These are phyloP conservation scores for Penaeus indicus DNA, from an alignment of 1,140 invertebrate genomes.

Conservation along the genomic window DNA sequence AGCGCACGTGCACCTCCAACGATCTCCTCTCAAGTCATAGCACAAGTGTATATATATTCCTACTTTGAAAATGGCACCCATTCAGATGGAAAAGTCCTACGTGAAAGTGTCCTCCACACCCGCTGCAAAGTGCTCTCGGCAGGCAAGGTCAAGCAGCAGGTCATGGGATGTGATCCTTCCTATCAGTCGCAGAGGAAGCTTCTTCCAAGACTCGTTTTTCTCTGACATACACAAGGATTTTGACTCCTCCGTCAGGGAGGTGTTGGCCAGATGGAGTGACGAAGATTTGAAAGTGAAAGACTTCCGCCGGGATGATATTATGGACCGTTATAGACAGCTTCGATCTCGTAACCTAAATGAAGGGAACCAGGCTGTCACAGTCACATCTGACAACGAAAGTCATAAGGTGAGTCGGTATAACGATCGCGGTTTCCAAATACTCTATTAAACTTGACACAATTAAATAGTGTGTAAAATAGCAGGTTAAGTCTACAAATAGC, in stretches of 20 bases:
- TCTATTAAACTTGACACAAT: not conserved
- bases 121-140: no score
- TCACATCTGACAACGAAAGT: constrained; percentile 18
- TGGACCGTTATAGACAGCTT: constrained; percentile 33
- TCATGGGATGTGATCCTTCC: no score
- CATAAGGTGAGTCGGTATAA: constrained; percentile 33
- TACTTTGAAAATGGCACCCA: no score
- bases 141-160: no score
- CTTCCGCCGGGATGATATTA: constrained; percentile 5
- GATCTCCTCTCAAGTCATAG: no score
- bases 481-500: no score
- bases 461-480: no score
- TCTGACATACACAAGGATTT: constrained; percentile 9
- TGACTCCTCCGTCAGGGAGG: constrained; percentile 9
- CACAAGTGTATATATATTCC: no score
- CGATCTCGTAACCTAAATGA: constrained; percentile 33
- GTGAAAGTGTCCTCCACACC: no score
- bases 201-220: constrained; percentile 48
- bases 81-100: no score
- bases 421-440: not conserved
- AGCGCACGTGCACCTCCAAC: no score
- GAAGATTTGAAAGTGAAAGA: not conserved
- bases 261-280: constrained; percentile 19
- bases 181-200: not conserved
- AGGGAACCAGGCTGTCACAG: constrained; percentile 36